Evolutionary conservation across 37 sponge, comb jelly and placozoan species (phyloP).

Genomic region (Petrosia ficiformis): DNA sequence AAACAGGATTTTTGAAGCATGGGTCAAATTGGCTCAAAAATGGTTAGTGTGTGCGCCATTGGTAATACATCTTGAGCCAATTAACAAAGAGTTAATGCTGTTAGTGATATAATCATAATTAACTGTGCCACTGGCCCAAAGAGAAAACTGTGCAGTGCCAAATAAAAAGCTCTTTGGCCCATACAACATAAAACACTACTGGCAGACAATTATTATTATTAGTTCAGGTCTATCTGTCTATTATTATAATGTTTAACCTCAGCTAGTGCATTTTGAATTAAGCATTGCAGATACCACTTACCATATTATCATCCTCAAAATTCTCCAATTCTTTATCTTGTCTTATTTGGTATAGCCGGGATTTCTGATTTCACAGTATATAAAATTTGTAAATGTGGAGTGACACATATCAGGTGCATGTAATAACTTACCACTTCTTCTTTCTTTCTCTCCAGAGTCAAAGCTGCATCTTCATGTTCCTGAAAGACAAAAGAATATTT

Average conservation of each 20-base stretch:
- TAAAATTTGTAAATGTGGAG: background rate
- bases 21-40: too few relatives aligned
- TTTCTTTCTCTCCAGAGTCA: conserved; percentile 29
- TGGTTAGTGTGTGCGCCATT: too few relatives aligned
- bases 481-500: background rate
- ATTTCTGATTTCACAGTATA: conserved; percentile 47
- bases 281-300: conserved; percentile 7
- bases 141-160: too few relatives aligned
- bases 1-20: too few relatives aligned
- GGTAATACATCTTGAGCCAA: too few relatives aligned
- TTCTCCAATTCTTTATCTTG: conserved; percentile 42
- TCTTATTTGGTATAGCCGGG: conserved; percentile 38
- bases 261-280: too few relatives aligned
- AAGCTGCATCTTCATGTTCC: conserved; percentile 50
- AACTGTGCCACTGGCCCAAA: too few relatives aligned
- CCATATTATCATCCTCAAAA: conserved; percentile 54
- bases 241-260: too few relatives aligned
- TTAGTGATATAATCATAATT: background rate
- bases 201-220: background rate
- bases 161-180: too few relatives aligned
- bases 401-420: background rate
- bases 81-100: too few relatives aligned
- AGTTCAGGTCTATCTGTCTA: background rate
- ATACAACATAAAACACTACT: too few relatives aligned
- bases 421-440: conserved; percentile 53